Evolutionary conservation across 2,797 vertebrate genomes (phyloP).

Genomic region (Sebastes cheni): DNA sequence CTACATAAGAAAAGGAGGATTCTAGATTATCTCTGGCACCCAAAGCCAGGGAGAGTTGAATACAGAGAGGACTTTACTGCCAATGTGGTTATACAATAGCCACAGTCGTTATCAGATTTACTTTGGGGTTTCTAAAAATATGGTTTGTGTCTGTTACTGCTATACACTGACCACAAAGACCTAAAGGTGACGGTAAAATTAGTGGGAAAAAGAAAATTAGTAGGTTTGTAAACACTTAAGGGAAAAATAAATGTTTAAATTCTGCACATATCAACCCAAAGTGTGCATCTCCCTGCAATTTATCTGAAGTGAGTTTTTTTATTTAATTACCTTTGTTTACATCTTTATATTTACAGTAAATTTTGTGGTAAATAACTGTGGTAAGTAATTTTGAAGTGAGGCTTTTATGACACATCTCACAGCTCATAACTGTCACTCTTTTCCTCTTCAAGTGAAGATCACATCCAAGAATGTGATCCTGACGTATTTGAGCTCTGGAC

Average conservation of each 20-base stretch:
- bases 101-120: conserved; percentile 72
- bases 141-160: conserved; percentile 26
- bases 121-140: conserved; percentile 29
- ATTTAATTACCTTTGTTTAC: neutral
- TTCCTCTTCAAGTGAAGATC: neutral
- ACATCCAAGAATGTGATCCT: neutral
- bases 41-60: conserved; percentile 72
- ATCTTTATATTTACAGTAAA: neutral
- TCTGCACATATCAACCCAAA: neutral
- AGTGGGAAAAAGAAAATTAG: neutral
- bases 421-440: neutral
- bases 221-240: neutral
- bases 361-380: neutral
- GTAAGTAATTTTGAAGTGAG: neutral
- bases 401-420: neutral
- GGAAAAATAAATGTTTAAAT: neutral
- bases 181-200: neutral
- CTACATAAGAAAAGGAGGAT: conserved; percentile 81
- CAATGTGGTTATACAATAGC: conserved; percentile 64
- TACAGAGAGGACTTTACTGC: conserved; percentile 69
- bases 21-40: conserved; percentile 82
- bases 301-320: neutral
- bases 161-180: conserved; percentile 42
- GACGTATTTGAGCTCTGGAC: neutral
- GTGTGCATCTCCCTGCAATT: neutral